These are phyloP conservation scores for Limnodromus scolopaceus DNA, from an alignment of 2,797 vertebrate species.

Conservation along the genomic window DNA sequence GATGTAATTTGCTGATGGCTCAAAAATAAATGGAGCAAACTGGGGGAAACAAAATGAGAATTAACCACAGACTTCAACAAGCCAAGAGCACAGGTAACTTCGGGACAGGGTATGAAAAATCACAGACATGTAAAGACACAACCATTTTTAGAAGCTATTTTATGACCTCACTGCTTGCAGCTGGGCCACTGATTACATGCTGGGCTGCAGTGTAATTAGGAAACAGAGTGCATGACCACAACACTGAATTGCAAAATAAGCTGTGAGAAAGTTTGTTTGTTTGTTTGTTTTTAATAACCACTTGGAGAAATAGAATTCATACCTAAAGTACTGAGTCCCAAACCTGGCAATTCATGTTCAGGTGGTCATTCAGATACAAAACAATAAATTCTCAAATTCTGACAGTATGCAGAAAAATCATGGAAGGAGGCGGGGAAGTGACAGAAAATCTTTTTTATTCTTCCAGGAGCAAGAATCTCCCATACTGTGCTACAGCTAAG, in stretches of 20 bases:
- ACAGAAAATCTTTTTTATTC: background rate
- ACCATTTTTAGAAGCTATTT: background rate
- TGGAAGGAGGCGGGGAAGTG: background rate
- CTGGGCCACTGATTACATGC: background rate
- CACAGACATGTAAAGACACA: background rate
- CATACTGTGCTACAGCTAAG: background rate
- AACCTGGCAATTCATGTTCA: background rate
- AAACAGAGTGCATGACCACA: background rate
- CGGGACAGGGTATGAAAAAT: background rate
- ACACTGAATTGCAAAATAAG: constrained; percentile 7
- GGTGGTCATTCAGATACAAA: background rate
- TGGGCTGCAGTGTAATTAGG: background rate
- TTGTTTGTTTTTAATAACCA: too few relatives aligned
- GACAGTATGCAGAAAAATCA: background rate
- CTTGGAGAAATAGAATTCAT: background rate
- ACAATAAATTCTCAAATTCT: background rate
- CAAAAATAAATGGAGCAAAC: background rate
- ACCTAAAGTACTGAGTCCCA: background rate
- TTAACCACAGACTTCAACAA: background rate
- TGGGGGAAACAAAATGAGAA: background rate
- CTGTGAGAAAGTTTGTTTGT: constrained; percentile 27
- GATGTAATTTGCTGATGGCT: background rate
- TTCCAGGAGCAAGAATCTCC: background rate
- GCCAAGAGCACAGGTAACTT: background rate
- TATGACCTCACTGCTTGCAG: background rate